These are phyloP conservation scores for Prosopocoilus inquinatus DNA, from an alignment of 2,888 invertebrate genomes.

Conservation along the genomic window DNA sequence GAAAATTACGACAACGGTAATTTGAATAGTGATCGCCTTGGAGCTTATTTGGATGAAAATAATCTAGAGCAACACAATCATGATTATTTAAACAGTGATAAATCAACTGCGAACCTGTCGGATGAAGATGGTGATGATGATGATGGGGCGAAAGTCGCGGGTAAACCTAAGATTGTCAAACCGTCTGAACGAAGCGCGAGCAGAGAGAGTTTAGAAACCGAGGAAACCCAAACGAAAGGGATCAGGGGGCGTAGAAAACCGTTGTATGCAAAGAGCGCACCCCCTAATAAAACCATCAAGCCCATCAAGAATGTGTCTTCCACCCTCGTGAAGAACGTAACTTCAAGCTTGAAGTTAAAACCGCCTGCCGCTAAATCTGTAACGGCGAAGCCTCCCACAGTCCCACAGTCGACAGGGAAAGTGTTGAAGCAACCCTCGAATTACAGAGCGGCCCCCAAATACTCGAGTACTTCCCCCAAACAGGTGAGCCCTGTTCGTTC, in stretches of 20 bases:
- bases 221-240: slow-evolving; percentile 36
- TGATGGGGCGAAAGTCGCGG: slow-evolving; percentile 42
- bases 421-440: slow-evolving; percentile 10
- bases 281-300: slow-evolving; percentile 22
- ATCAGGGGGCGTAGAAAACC: slow-evolving; percentile 66
- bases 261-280: slow-evolving; percentile 53
- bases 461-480: slow-evolving; percentile 17
- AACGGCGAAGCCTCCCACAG: slow-evolving; percentile 21
- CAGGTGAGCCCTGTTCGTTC: slow-evolving; percentile 18
- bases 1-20: slow-evolving; percentile 17
- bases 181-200: slow-evolving; percentile 50
- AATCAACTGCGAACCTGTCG: slow-evolving; percentile 3
- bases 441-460: background rate
- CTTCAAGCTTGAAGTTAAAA: slow-evolving; percentile 31
- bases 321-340: slow-evolving; percentile 45
- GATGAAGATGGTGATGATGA: slow-evolving; percentile 46
- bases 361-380: slow-evolving; percentile 21
- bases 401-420: slow-evolving; percentile 1
- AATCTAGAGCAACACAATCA: no score
- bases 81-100: background rate
- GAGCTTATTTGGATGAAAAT: background rate
- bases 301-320: slow-evolving; percentile 41
- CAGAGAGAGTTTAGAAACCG: slow-evolving; percentile 41
- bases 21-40: slow-evolving; percentile 5
- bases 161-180: slow-evolving; percentile 62